Base-by-base conservation (phyloP, 2,797 vertebrate species). In the Nannoperca australis region DNA sequence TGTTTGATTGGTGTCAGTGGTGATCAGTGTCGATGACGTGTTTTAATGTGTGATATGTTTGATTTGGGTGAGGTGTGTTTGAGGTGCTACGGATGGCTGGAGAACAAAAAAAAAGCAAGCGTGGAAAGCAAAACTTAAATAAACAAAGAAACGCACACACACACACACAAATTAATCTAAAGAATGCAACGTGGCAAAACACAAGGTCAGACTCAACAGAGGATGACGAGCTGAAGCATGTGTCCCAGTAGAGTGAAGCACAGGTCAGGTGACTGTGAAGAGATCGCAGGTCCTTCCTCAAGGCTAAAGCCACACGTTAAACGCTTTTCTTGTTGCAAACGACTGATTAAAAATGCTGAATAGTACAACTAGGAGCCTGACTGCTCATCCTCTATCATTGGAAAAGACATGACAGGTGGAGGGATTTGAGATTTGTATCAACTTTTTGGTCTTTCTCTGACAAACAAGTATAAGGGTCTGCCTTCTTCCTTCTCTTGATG, bases 221-320 rank as follows among this genome's bases (percentile, higher is more conserved):
- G 70, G 89, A 85, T 81, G 83, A 81, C 50, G 20, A 88, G 85
- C 79, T 85, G 89, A 94, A 93, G 93, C 93, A 93, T 87, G 91
- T 94, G 92, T 93, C 92, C 92, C 92, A 90, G 79, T 58, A 78
- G 78, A 89, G 77, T 70, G 78, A 77, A 60, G 73, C 59, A 86
- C 82, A 83, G 79, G 76, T 85, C 74, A 83, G 66, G 70, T 70
- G 85, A 84, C 82, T 66, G 56, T 54, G 51, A 53, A 67, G 67
- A 69, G 62, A 76, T 73, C 71, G 62, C 44, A 77, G 72, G 80
- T 50, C 66, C 64, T 79, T 70, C 67, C 51, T 83, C 62, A 17
- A 22, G 24, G 53, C 32, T 71, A 30, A 67, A 82, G 47, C 40
- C 49, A 50, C 40, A 61, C 24, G 34, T 15, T 44, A 14, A 40